Percentiles rank a stretch among this genome's conserved stretches.
phyloP scores from a whole-genome alignment of 2,888 invertebrate genomes.

The Ichneumoninae sp. region DNA sequence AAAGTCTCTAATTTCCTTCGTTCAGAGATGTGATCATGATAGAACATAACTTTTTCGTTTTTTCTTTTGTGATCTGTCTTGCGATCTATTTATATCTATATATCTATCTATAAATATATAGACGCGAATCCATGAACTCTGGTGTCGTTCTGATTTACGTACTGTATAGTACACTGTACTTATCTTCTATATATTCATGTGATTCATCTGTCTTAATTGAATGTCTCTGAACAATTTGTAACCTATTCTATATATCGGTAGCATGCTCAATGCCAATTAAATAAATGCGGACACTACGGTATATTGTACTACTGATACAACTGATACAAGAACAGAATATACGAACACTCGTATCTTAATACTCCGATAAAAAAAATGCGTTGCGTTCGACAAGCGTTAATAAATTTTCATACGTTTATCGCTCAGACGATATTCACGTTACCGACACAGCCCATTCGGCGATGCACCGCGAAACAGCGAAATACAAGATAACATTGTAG shows the following conservation, averaged over 20 bases:
- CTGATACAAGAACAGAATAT: constrained; percentile 39
- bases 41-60: constrained; percentile 26
- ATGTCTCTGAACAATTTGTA: constrained; percentile 57
- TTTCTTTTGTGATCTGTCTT: constrained; percentile 41
- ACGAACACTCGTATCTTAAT: constrained; percentile 14
- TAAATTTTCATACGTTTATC: not conserved
- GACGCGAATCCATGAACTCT: constrained; percentile 42
- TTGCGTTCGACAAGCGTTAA: not conserved
- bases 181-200: constrained; percentile 57
- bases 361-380: not conserved
- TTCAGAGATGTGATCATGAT: constrained; percentile 57
- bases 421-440: not conserved
- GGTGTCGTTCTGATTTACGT: constrained; percentile 41
- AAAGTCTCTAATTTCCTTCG: constrained; percentile 60
- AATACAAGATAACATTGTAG: not conserved
- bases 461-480: not conserved
- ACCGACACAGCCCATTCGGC: not conserved
- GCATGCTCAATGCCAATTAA: constrained; percentile 60
- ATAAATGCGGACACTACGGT: constrained; percentile 47
- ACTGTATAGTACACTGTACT: constrained; percentile 48
- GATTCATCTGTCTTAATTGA: constrained; percentile 55
- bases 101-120: constrained; percentile 58
- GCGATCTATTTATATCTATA: constrained; percentile 53
- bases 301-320: constrained; percentile 11
- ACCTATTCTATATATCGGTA: constrained; percentile 47